Conservation (phyloP, 2,113 vertebrate genomes). For the Dicaeum eximium region DNA sequence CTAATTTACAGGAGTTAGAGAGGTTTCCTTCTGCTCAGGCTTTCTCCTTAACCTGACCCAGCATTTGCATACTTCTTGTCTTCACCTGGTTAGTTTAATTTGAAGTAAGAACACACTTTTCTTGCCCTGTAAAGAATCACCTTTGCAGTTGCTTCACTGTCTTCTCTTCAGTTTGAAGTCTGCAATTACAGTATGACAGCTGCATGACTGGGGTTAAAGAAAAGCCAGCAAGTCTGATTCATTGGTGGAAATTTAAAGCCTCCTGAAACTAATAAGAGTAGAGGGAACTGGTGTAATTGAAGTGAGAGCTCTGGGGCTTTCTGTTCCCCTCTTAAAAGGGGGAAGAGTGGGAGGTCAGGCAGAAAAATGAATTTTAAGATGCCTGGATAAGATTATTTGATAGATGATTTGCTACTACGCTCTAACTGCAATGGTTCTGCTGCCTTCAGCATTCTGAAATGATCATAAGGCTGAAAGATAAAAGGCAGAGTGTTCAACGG, state of each 20-base stretch:
- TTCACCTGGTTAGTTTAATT: not conserved
- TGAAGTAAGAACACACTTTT: not conserved
- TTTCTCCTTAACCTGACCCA: not conserved
- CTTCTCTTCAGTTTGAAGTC: not conserved
- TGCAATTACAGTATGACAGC: not conserved
- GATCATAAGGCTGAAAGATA: not conserved
- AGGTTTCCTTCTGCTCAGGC: not conserved
- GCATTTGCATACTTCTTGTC: not conserved
- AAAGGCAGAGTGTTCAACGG: not conserved
- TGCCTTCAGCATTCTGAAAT: not conserved
- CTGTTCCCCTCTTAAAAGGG: not conserved
- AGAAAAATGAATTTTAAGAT: constrained; percentile 5
- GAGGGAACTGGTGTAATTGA: not conserved
- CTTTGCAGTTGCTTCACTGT: not conserved
- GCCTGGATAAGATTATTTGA: not conserved
- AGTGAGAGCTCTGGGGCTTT: not conserved
- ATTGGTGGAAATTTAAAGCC: not conserved
- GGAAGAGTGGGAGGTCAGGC: not conserved
- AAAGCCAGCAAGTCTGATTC: not conserved
- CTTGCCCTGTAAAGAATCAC: not conserved
- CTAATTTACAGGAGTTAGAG: not conserved
- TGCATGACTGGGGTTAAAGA: not conserved
- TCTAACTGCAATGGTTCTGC: not conserved
- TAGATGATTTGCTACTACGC: not conserved
- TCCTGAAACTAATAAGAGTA: not conserved